Percentiles rank a stretch among this genome's conserved stretches.
phyloP scores from a whole-genome alignment of 2,797 vertebrate genomes.

The Hydrolagus colliei region DNA sequence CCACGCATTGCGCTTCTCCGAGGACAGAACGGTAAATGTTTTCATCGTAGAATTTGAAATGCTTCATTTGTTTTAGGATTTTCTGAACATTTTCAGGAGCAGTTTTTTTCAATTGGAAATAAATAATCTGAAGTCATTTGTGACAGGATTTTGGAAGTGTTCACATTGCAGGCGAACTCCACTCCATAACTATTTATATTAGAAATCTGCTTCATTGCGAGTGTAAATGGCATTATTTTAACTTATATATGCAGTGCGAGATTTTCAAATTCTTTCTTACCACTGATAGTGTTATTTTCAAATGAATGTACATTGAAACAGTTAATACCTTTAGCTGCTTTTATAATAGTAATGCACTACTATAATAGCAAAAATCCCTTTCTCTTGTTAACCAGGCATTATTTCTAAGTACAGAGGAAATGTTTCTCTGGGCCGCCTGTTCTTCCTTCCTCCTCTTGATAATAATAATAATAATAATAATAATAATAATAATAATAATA shows the following conservation, averaged over 20 bases:
- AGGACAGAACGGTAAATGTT: background rate
- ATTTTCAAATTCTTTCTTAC: conserved; percentile 22
- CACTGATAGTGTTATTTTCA: conserved; percentile 5
- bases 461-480: no score
- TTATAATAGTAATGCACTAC: no score
- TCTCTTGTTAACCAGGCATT: background rate
- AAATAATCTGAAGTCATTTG: background rate
- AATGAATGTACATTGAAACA: conserved; percentile 23
- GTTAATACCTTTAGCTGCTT: conserved; percentile 14
- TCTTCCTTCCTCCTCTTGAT: no score
- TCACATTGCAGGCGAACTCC: background rate
- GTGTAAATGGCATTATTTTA: background rate
- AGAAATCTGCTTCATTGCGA: background rate
- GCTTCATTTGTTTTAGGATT: background rate
- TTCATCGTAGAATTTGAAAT: background rate
- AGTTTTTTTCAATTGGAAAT: background rate
- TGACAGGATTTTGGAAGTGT: background rate
- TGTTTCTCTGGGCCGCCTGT: background rate
- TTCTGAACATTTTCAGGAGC: background rate
- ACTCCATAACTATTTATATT: background rate
- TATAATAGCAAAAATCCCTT: background rate
- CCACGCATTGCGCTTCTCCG: background rate
- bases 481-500: no score
- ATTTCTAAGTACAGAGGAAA: background rate
- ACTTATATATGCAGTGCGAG: background rate